Evolutionary conservation across 2,888 invertebrate genomes (phyloP), one percentile per base, ranked within the genome.

Genomic region (Thyatira batis): DNA sequence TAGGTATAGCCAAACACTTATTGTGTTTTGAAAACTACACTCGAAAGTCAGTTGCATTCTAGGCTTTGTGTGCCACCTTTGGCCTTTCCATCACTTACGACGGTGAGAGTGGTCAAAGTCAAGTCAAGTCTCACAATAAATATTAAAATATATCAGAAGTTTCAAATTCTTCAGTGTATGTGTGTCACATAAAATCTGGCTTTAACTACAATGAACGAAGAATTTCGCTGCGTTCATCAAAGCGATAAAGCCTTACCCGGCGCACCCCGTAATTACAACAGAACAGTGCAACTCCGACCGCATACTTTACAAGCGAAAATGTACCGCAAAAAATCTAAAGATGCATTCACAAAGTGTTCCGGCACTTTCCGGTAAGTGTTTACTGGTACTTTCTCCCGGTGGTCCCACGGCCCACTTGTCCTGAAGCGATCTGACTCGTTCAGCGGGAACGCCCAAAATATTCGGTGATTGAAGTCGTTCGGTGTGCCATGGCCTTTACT

Each of bases 371-470:
- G 65, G 56, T 65, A 61, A 39, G 39, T 39, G 71, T 66, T 67
- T 64, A 64, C 67, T 76, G 39, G 39, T 39, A 91, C 91, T 91
- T 92, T 91, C 90, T 84, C 90, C 88, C 69, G 75, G 71, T 81
- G 76, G 78, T 89, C 89, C 84, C 89, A 89, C 88, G 89, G 78
- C 89, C 82, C 73, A 84, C 85, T 85, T 87, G 84, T 63, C 73
- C 71, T 73, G 66, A 75, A 78, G 59, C 21, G 27, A 63, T 57
- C 61, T 71, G 78, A 82, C 87, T 76, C 69, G 86, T 83, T 80
- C 65, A 75, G 69, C 83, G 71, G 89, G 87, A 89, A 87, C 90
- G 88, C 89, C 91, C 90, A 89, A 89, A 77, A 86, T 62, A 69
- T 78, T 78, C 73, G 80, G 79, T 85, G 87, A 90, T 90, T 90